These are phyloP conservation scores for Harpegnathos saltator DNA, from an alignment of 1,140 invertebrate species.

Conservation along the genomic window DNA sequence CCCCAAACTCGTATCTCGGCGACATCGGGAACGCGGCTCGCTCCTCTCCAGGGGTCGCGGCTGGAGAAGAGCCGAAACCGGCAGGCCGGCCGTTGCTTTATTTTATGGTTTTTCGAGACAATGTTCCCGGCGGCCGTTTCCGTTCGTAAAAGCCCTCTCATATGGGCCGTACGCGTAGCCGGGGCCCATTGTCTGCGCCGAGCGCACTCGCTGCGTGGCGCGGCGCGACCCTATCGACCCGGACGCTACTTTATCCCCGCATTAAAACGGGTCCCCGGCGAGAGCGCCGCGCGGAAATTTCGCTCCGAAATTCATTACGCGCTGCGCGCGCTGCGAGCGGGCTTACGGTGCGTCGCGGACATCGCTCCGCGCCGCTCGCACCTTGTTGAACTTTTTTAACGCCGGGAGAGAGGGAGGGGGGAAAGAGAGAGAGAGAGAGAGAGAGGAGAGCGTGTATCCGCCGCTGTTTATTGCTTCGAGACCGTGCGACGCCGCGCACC, in stretches of 20 bases:
- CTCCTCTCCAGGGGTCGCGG: slow-evolving; percentile 54
- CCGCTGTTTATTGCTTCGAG: slow-evolving; percentile 51
- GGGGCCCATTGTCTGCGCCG: slow-evolving; percentile 80
- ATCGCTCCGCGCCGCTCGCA: slow-evolving; percentile 41
- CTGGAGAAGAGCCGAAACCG: slow-evolving; percentile 65
- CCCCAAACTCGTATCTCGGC: slow-evolving; percentile 46
- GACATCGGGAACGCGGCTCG: slow-evolving; percentile 65
- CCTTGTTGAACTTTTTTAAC: slow-evolving; percentile 66
- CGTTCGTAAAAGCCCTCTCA: slow-evolving; percentile 79
- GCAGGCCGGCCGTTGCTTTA: slow-evolving; percentile 79
- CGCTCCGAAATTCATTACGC: slow-evolving; percentile 76
- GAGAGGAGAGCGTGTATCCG: slow-evolving; percentile 19
- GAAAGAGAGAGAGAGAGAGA: no score
- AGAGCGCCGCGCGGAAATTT: slow-evolving; percentile 73
- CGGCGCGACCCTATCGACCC: slow-evolving; percentile 82
- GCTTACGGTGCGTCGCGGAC: background rate
- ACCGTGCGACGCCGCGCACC: slow-evolving; percentile 26
- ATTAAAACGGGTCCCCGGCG: slow-evolving; percentile 78
- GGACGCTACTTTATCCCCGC: slow-evolving; percentile 83
- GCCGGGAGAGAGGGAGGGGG: slow-evolving; percentile 55
- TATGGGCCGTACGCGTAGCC: slow-evolving; percentile 77
- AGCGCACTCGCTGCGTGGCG: slow-evolving; percentile 74
- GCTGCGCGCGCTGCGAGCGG: slow-evolving; percentile 22
- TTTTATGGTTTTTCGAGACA: slow-evolving; percentile 85
- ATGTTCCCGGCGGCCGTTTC: slow-evolving; percentile 82